Evolutionary conservation across 2,797 vertebrate species (phyloP), one percentile per base, ranked within the genome.

Genomic region (Holocentrus rufus): DNA sequence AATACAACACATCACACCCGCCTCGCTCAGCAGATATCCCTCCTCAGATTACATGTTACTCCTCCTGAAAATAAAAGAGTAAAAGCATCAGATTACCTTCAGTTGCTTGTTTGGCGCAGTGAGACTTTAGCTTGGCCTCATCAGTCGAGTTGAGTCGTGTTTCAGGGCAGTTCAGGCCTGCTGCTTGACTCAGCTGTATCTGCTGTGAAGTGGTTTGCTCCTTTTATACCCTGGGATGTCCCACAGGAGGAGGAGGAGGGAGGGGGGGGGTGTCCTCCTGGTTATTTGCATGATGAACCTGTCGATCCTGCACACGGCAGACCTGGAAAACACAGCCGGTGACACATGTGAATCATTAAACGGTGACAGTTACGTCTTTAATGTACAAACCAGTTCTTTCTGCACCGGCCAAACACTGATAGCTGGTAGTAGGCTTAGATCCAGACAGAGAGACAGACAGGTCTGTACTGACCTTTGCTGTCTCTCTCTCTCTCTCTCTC

Each of bases 211-310:
- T 77, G 15, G n/a, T 20, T 62, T 25, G 54, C 20, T 68, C 75
- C 22, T 86, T 90, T 89, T 93, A 93, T 92, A 89, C 72, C 5
- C 61, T 66, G 75, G 77, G 79, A 78, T 73, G 73, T 80, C 79
- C 85, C 81, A 50, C 7, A 23, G 4, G 31, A 61, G 25, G 7
- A 13, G 22, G 7, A 25, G 20, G 46, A 46, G 42, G 69, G 25
- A 30, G 20, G 0, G 47, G 5, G 46, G 64, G 23, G 54, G 42
- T 7, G 22, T 76, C 65, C 46, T 54, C 25, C 25, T 10, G 17
- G 27, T 25, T 60, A 75, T 76, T 85, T 74, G 70, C 74, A 55
- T 80, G 59, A 55, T 80, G 59, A 79, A 85, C 74, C 65, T 59
- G 65, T 64, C 74, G 62, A 81, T 78, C 60, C 18, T 25, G 22